Evolutionary conservation across 2,113 vertebrate genomes (phyloP).

Genomic region (Callipepla squamata): DNA sequence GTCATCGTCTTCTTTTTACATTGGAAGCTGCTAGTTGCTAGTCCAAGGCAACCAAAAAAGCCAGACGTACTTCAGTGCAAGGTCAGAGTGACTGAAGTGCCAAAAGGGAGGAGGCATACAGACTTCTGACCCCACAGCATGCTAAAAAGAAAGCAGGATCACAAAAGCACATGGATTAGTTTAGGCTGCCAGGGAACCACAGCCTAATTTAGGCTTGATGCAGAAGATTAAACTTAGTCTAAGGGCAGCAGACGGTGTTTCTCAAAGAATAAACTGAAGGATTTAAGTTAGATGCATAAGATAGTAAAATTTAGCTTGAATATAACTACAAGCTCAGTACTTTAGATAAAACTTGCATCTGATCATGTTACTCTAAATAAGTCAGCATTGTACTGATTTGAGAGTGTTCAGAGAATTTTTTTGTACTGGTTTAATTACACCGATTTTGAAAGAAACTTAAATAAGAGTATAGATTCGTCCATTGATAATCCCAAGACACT

Average conservation of each 20-base stretch:
- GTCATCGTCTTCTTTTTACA: not conserved
- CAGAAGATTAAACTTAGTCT: not conserved
- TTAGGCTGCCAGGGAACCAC: not conserved
- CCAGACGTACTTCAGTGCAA: not conserved
- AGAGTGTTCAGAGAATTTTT: not conserved
- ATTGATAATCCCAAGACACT: not conserved
- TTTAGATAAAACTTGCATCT: not conserved
- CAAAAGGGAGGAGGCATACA: not conserved
- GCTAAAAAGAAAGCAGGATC: not conserved
- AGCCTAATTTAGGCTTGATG: not conserved
- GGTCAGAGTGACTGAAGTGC: not conserved
- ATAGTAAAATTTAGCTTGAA: not conserved
- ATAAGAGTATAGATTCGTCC: not conserved
- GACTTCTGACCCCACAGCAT: not conserved
- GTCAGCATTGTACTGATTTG: not conserved
- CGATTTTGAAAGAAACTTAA: not conserved
- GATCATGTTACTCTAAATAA: not conserved
- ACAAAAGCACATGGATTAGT: not conserved
- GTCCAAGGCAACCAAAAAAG: not conserved
- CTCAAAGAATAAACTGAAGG: not conserved
- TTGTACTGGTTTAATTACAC: not conserved
- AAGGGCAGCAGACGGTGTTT: not conserved
- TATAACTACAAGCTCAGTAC: not conserved
- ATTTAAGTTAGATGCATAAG: not conserved
- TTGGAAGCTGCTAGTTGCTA: not conserved